Evolutionary conservation across 2,888 invertebrate species (phyloP).

Genomic region (Teinopalpus imperialis): DNA sequence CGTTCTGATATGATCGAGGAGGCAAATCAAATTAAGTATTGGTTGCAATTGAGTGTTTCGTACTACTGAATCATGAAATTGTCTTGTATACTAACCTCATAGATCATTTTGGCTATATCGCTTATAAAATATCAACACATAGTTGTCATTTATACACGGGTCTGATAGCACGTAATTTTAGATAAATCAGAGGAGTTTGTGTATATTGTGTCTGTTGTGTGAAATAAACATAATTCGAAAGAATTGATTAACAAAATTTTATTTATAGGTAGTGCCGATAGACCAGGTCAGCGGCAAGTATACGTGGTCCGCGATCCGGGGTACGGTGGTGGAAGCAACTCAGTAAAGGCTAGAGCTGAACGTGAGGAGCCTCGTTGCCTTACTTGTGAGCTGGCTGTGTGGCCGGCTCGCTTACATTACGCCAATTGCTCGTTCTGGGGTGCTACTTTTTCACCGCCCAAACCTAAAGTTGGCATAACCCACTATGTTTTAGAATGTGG

Average conservation of each 20-base stretch:
- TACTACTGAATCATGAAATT: conserved; percentile 38
- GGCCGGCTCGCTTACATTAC: conserved; percentile 90
- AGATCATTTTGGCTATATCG: conserved; percentile 33
- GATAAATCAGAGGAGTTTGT: conserved; percentile 19
- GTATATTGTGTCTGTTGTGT: conserved; percentile 4
- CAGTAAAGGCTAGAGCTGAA: conserved; percentile 68
- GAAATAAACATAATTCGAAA: neutral
- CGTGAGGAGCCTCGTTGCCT: conserved; percentile 91
- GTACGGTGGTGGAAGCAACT: conserved; percentile 81
- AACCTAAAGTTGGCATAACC: conserved; percentile 69
- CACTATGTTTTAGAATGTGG: conserved; percentile 93
- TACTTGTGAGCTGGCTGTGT: conserved; percentile 92
- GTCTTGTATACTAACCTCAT: conserved; percentile 40
- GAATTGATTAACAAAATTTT: neutral
- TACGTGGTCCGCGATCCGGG: conserved; percentile 92
- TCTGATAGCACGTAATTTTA: conserved; percentile 22
- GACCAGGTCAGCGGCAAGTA: conserved; percentile 93
- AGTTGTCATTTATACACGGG: conserved; percentile 29
- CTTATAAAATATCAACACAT: conserved; percentile 33
- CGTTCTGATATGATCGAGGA: conserved; percentile 67
- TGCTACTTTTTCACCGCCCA: conserved; percentile 85
- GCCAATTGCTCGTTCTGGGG: conserved; percentile 94
- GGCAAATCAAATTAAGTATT: conserved; percentile 78
- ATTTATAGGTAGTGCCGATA: conserved; percentile 87
- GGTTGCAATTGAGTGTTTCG: conserved; percentile 64